A percentile compares a stretch with the other conserved stretches of the same genome.
Evolutionary conservation across 2,797 vertebrate genomes (phyloP).

Genomic region (Enteromius trimaculatus): DNA sequence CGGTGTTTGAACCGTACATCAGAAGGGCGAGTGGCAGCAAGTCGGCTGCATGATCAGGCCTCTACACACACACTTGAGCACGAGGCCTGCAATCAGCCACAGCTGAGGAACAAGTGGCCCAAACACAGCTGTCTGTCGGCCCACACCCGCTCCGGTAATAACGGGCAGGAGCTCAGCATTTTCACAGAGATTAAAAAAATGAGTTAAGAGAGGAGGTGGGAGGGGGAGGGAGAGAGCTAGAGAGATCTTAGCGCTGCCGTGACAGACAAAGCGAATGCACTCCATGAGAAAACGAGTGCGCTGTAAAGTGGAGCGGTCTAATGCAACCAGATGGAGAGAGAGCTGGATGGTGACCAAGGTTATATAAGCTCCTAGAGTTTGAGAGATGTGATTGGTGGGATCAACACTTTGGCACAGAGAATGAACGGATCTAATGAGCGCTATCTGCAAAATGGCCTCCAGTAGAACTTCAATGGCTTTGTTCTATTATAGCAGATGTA

Average conservation of each 20-base stretch:
- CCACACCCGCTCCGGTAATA: slow-evolving; percentile 57
- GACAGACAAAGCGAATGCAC: slow-evolving; percentile 58
- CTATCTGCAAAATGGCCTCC: slow-evolving; percentile 53
- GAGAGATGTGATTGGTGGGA: slow-evolving; percentile 52
- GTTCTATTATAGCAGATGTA: slow-evolving; percentile 40
- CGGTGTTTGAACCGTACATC: slow-evolving; percentile 73
- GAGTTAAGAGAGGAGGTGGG: slow-evolving; percentile 74
- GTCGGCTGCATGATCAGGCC: slow-evolving; percentile 80
- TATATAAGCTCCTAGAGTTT: slow-evolving; percentile 60
- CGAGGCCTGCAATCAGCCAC: slow-evolving; percentile 83
- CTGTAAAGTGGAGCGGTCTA: slow-evolving; percentile 49
- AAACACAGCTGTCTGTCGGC: slow-evolving; percentile 82
- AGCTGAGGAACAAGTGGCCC: slow-evolving; percentile 81
- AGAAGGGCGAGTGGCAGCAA: slow-evolving; percentile 55
- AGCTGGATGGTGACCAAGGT: slow-evolving; percentile 59
- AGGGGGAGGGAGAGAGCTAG: slow-evolving; percentile 36
- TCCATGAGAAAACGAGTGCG: slow-evolving; percentile 49
- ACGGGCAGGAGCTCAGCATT: slow-evolving; percentile 36
- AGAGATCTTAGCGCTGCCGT: slow-evolving; percentile 63
- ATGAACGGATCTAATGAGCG: slow-evolving; percentile 53
- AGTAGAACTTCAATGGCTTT: slow-evolving; percentile 54
- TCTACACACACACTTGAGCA: slow-evolving; percentile 81
- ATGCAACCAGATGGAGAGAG: slow-evolving; percentile 59
- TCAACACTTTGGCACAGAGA: slow-evolving; percentile 51
- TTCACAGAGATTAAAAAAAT: slow-evolving; percentile 59